Evolutionary conservation across 1,140 invertebrate genomes (phyloP), one percentile per base, ranked within the genome.

Genomic region (Ostrea edulis): DNA sequence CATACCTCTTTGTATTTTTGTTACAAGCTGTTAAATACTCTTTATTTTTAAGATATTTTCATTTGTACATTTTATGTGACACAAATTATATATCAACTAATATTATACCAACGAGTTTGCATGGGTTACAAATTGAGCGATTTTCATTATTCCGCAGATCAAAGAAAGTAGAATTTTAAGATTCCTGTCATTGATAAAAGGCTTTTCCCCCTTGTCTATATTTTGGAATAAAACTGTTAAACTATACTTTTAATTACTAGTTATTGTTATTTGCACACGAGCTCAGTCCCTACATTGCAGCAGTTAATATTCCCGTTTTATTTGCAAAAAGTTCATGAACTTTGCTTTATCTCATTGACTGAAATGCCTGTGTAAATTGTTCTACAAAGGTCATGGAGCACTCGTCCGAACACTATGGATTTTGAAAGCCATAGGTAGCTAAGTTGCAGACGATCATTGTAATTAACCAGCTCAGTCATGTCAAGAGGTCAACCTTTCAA

Each of bases 351-450:
- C 68, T 77, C 25, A 77, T 77, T 77, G 11, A 77, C 29, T 77
- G 68, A 77, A 77, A 77, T 77, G 68, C 68, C 68, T 77, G 68
- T 77, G 68, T 77, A 77, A 77, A 77, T 77, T 77, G 68, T 77
- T 35, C 68, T 25, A 29, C 68, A 77, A 77, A 77, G 25, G 29
- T 71, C 68, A 71, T 12, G 68, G 68, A 77, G 68, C 68, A 77
- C 29, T 77, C 68, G 25, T 77, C 29, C 68, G 25, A 77, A 77
- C 68, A 35, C 68, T 71, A 77, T 77, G 68, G 68, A 77, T 77
- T 77, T 77, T 77, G 68, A 77, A 77, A 71, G 68, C 68, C 68
- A 71, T 71, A 71, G 68, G 68, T 71, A 71, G 68, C 68, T 71
- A 71, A 71, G 68, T 71, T 71, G 68, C 68, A 71, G 68, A 71